Percentiles rank a stretch among this genome's conserved stretches.
Evolutionary conservation across 2,113 vertebrate species (phyloP).

Genomic region (Mus musculus): DNA sequence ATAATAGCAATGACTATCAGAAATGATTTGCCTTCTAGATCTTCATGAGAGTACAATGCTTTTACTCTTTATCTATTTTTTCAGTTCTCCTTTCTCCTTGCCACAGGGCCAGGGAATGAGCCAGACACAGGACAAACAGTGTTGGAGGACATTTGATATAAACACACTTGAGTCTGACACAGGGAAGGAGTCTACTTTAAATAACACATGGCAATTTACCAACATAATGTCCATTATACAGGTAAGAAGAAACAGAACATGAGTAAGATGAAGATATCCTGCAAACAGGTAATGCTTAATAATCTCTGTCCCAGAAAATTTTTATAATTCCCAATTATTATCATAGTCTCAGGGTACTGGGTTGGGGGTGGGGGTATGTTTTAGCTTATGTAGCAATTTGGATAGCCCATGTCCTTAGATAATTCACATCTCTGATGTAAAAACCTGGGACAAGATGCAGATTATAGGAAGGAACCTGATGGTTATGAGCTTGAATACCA

Average conservation of each 20-base stretch:
- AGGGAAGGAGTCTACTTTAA: background rate
- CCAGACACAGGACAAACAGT: background rate
- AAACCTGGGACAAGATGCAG: background rate
- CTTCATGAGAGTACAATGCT: background rate
- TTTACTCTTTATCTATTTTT: background rate
- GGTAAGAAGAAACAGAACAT: background rate
- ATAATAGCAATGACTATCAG: background rate
- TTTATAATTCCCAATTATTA: background rate
- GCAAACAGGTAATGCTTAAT: background rate
- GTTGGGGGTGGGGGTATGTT: background rate
- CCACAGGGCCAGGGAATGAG: background rate
- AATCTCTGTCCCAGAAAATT: background rate
- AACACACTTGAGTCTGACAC: background rate
- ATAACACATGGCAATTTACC: background rate
- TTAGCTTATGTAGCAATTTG: background rate
- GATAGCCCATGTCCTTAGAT: background rate
- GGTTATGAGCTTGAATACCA: background rate
- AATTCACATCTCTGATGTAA: background rate
- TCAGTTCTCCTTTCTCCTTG: background rate
- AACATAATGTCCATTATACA: background rate
- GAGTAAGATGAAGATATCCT: background rate
- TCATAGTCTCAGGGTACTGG: background rate
- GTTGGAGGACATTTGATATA: background rate
- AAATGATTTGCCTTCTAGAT: background rate
- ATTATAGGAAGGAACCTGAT: background rate